A percentile compares a stretch with the other conserved stretches of the same genome.
Conservation (phyloP, 2,797 vertebrate species). For the Sebastolobus altivelis region DNA sequence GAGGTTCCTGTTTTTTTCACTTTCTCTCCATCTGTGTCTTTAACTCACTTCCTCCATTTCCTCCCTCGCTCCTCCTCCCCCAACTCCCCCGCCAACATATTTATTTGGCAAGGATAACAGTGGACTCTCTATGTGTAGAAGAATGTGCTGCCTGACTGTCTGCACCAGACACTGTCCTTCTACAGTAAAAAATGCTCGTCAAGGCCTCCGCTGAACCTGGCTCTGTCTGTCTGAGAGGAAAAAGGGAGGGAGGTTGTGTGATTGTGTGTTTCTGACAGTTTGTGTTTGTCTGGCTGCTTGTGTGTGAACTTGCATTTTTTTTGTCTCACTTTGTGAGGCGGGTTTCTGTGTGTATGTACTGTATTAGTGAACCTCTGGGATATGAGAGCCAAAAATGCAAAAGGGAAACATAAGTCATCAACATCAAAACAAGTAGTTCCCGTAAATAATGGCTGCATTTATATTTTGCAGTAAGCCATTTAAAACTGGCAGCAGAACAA, state of each 20-base stretch:
- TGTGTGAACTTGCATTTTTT: conserved; percentile 30
- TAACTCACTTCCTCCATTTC: conserved; percentile 51
- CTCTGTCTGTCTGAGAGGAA: conserved; percentile 49
- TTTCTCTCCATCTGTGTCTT: conserved; percentile 38
- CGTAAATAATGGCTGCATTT: conserved; percentile 73
- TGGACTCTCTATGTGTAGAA: conserved; percentile 62
- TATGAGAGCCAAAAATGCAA: conserved; percentile 62
- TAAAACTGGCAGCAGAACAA: conserved; percentile 81
- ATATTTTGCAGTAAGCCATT: conserved; percentile 80
- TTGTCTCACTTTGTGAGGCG: conserved; percentile 11
- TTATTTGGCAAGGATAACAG: conserved; percentile 67
- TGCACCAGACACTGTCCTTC: conserved; percentile 60
- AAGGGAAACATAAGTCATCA: conserved; percentile 70
- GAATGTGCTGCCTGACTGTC: conserved; percentile 64
- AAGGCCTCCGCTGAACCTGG: conserved; percentile 48
- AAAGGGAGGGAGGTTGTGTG: conserved; percentile 27
- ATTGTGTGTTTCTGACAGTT: conserved; percentile 34
- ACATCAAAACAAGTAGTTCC: conserved; percentile 77
- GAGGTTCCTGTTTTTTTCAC: conserved; percentile 23
- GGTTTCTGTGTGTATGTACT: conserved; percentile 30
- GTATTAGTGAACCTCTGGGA: conserved; percentile 55
- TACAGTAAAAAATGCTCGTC: conserved; percentile 50
- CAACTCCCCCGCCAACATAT: conserved; percentile 44
- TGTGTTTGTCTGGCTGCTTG: conserved; percentile 29
- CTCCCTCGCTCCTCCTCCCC: conserved; percentile 19